Conservation (phyloP, 2,888 invertebrate genomes). For the Oscheius sp. region DNA sequence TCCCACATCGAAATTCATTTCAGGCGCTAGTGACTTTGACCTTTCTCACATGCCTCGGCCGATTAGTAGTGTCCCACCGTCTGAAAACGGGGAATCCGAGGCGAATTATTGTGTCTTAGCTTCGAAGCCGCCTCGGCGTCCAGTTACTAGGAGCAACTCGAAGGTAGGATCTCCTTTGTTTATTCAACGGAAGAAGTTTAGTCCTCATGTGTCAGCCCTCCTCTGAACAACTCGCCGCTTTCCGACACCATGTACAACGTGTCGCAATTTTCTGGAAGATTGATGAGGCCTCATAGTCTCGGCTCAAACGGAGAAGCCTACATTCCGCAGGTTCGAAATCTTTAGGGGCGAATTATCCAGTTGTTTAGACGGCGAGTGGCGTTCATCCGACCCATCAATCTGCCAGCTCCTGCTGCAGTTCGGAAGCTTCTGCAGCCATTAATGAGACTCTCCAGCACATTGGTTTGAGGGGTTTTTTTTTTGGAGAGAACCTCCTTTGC, state of each 20-base stretch:
- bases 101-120: neutral
- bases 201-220: slow-evolving; percentile 23
- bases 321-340: neutral
- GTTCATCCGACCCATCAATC: too few species aligned
- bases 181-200: neutral
- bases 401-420: slow-evolving; percentile 25
- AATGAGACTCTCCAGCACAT: slow-evolving; percentile 60
- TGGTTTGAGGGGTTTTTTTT: slow-evolving; percentile 24
- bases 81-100: neutral
- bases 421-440: slow-evolving; percentile 38
- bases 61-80: neutral
- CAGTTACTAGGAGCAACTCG: slow-evolving; percentile 1
- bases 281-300: slow-evolving; percentile 13
- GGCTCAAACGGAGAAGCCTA: slow-evolving; percentile 11
- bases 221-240: neutral
- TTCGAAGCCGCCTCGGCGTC: slow-evolving; percentile 13
- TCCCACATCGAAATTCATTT: neutral
- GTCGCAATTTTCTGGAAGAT: slow-evolving; percentile 9
- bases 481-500: neutral
- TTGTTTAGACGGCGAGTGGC: too few species aligned
- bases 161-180: neutral
- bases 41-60: slow-evolving; percentile 16
- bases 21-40: slow-evolving; percentile 11
- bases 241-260: slow-evolving; percentile 15
- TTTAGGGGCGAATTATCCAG: too few species aligned